These are phyloP conservation scores for Betta splendens DNA, from an alignment of 2,797 vertebrate genomes.

Conservation along the genomic window DNA sequence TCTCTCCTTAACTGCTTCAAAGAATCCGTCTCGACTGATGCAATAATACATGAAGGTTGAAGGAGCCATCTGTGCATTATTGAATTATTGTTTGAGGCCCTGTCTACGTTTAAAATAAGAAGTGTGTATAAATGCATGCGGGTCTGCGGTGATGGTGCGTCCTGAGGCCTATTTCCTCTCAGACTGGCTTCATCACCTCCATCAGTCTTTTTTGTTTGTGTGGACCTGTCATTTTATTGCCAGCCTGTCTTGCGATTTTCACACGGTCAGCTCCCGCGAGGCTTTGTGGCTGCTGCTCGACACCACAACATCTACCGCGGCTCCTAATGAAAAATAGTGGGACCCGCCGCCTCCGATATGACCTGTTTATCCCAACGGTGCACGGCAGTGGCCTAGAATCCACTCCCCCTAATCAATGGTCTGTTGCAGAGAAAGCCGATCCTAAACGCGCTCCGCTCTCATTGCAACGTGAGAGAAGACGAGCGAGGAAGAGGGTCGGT, in stretches of 20 bases:
- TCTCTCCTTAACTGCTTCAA: constrained; percentile 61
- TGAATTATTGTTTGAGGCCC: constrained; percentile 59
- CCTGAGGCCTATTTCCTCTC: constrained; percentile 44
- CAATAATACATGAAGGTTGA: constrained; percentile 66
- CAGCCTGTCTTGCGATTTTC: constrained; percentile 14
- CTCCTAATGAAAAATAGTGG: constrained; percentile 55
- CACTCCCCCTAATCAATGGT: constrained; percentile 59
- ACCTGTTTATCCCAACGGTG: constrained; percentile 51
- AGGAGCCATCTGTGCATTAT: constrained; percentile 53
- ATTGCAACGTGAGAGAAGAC: not conserved
- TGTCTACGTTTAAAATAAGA: constrained; percentile 54
- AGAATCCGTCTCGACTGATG: constrained; percentile 55
- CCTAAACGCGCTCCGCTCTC: constrained; percentile 28
- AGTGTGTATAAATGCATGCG: constrained; percentile 41
- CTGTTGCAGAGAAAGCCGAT: constrained; percentile 17
- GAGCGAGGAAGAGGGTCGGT: constrained; percentile 1
- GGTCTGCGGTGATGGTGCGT: constrained; percentile 6
- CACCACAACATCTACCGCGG: constrained; percentile 45
- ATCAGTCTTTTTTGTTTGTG: constrained; percentile 9
- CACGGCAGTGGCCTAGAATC: constrained; percentile 44
- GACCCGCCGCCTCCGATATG: constrained; percentile 40
- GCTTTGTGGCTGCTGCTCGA: constrained; percentile 28
- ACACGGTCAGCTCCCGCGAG: constrained; percentile 38
- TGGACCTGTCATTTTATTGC: constrained; percentile 33
- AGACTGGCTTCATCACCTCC: constrained; percentile 35